phyloP scores from a whole-genome alignment of 2,797 vertebrate genomes.

The Neosilurus hyrtlii region DNA sequence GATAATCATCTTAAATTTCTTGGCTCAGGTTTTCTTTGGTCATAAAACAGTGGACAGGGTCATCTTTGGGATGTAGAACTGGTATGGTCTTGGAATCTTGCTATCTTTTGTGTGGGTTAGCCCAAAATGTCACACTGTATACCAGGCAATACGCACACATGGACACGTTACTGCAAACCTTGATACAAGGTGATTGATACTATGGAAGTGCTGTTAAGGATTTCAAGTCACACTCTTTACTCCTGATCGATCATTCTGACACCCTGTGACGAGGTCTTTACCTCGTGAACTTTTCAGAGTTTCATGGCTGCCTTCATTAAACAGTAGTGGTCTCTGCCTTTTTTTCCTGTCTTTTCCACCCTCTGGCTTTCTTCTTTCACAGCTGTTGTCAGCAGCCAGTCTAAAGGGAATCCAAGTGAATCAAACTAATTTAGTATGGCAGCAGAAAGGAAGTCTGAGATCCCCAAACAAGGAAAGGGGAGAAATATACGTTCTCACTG shows the following conservation, averaged over 20 bases:
- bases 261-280: constrained; percentile 62
- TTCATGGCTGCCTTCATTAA: constrained; percentile 44
- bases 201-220: neutral
- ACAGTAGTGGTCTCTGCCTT: constrained; percentile 27
- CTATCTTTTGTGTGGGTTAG: too few relatives aligned
- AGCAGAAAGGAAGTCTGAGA: neutral
- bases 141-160: too few relatives aligned
- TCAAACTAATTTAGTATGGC: constrained; percentile 24
- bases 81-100: too few relatives aligned
- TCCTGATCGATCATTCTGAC: neutral
- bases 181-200: neutral
- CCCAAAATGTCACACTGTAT: too few relatives aligned
- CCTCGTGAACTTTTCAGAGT: constrained; percentile 42
- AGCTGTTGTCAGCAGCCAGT: constrained; percentile 25
- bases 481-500: neutral
- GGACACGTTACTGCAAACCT: constrained; percentile 7
- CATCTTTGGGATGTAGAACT: too few relatives aligned
- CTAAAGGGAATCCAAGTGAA: constrained; percentile 10
- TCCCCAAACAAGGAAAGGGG: neutral
- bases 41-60: too few relatives aligned
- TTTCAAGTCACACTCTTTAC: neutral
- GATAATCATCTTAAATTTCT: too few relatives aligned
- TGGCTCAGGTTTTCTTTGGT: too few relatives aligned
- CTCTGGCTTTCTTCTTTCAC: neutral
- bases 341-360: neutral